A percentile compares a stretch with the other conserved stretches of the same genome.
phyloP scores from a whole-genome alignment of 2,113 vertebrate species.

The Mola mola region DNA sequence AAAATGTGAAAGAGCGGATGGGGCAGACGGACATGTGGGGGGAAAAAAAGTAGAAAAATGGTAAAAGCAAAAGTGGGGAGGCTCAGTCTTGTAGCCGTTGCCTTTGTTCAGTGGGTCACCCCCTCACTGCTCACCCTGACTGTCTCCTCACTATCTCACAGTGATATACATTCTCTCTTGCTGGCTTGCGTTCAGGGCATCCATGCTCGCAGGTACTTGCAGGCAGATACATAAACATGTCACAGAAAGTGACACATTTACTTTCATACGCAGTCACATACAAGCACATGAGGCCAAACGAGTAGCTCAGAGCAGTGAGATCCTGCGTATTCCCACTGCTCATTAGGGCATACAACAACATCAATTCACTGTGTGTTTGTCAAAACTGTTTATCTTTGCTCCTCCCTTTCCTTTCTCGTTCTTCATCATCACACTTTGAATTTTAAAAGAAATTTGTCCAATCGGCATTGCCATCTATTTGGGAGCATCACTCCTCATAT shows the following conservation, averaged over 20 bases:
- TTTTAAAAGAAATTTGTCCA: too few relatives aligned
- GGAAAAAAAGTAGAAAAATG: constrained; percentile 7
- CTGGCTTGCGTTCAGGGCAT: background rate
- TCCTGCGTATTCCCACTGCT: constrained; percentile 61
- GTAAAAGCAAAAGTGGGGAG: constrained; percentile 2
- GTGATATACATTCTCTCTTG: constrained; percentile 2
- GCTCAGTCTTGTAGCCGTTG: constrained; percentile 34
- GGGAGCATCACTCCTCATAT: too few relatives aligned
- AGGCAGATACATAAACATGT: constrained; percentile 37
- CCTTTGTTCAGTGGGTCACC: constrained; percentile 57
- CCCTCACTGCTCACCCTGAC: constrained; percentile 7
- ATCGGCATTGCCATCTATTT: too few relatives aligned
- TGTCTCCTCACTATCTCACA: constrained; percentile 5
- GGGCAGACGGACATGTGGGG: background rate
- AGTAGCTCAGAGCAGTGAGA: constrained; percentile 59
- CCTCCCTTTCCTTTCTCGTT: constrained; percentile 16
- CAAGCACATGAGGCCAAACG: constrained; percentile 34
- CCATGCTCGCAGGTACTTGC: background rate
- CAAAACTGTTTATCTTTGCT: constrained; percentile 14
- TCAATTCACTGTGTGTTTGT: constrained; percentile 60
- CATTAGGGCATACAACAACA: constrained; percentile 71
- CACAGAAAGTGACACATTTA: constrained; percentile 24
- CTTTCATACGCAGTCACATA: background rate
- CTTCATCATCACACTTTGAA: constrained; percentile 2
- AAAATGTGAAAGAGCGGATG: background rate